Evolutionary conservation across 1,140 invertebrate genomes (phyloP), one percentile per base, ranked within the genome.

Genomic region (Polyergus mexicanus): DNA sequence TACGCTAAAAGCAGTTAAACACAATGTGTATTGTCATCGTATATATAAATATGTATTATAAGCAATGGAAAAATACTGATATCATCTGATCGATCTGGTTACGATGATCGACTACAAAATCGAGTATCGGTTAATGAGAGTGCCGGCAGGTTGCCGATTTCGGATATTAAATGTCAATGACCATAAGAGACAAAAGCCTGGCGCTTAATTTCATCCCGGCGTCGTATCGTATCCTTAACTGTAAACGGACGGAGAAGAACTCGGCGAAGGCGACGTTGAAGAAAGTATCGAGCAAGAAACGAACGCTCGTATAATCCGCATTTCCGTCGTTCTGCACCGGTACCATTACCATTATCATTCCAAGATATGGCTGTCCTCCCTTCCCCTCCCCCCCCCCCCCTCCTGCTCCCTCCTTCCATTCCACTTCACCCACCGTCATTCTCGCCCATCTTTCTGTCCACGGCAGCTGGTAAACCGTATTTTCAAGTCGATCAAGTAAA

Each of bases 141-240:
- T 44, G 22, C 0, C 41, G 41, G n/a, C 22, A 35, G 41, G 4
- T 51, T 41, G 16, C 8, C 47, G 16, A 68, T 68, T 68, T 72
- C n/a, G 58, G 41, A 69, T 44, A 38, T 71, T 38, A 80, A 68
- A 88, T 86, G 86, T 86, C 86, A 88, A 78, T 25, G 89, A 90
- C 68, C 76, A 77, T 74, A 28, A 80, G 62, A 78, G 89, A 86
- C 80, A 90, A 92, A 88, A 83, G 84, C 69, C 44, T 58, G 58
- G 62, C 25, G 51, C 75, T 92, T 87, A 88, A 92, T 92, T 92
- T 91, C 71, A 89, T 91, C 83, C 19, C 66, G 54, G 32, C 28
- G 13, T 51, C 65, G 51, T 72, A 63, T 75, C 85, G 84, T 88
- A 84, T 88, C 86, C 84, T 92, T 92, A 92, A 92, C 91, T 92